Percentiles rank a stretch among this genome's conserved stretches.
Evolutionary conservation across 2,113 vertebrate species (phyloP).

Genomic region (Oxygymnocypris stewartii): DNA sequence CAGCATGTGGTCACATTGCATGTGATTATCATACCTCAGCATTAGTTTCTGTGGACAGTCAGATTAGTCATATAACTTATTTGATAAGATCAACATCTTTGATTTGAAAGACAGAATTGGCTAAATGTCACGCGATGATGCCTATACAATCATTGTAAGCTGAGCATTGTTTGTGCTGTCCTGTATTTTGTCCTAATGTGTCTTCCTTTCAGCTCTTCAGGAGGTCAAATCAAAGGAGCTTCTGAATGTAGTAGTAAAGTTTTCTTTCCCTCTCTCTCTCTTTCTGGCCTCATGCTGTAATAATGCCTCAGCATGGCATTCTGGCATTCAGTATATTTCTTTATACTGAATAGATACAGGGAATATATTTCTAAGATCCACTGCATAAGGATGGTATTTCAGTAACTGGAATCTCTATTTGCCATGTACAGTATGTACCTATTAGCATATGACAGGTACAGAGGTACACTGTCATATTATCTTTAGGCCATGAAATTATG

Average conservation of each 20-base stretch:
- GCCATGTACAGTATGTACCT: neutral
- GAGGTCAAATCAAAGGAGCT: conserved; percentile 22
- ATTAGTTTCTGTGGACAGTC: neutral
- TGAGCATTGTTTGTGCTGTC: neutral
- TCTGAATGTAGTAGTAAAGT: neutral
- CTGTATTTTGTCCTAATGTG: neutral
- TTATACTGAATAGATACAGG: neutral
- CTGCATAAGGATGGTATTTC: neutral
- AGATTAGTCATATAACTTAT: neutral
- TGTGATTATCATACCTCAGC: neutral
- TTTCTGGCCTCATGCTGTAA: neutral
- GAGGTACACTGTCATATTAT: neutral
- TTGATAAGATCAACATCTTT: neutral
- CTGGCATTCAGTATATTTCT: neutral
- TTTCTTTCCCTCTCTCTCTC: neutral
- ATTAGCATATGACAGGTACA: neutral
- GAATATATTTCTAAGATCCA: neutral
- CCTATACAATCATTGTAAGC: neutral
- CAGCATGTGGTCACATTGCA: neutral
- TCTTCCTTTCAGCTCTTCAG: conserved; percentile 9
- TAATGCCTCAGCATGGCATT: neutral
- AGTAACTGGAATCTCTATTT: neutral
- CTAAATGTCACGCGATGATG: neutral
- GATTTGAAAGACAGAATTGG: neutral
- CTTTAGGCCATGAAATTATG: neutral